Conservation (phyloP, 2,888 invertebrate species). For the Rhamnusium bicolor region DNA sequence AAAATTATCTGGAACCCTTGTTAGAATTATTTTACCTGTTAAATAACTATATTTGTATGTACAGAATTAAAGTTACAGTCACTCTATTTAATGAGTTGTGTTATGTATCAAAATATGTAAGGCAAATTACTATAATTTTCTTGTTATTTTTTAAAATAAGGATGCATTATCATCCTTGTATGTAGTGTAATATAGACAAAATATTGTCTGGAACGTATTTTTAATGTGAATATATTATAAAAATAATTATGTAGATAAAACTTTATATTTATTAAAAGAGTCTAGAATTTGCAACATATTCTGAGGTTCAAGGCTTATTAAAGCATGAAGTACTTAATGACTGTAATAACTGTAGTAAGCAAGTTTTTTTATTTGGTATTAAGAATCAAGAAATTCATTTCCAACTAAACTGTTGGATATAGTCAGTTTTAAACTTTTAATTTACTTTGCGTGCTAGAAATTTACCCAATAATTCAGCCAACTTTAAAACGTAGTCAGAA, state of each 20-base stretch:
- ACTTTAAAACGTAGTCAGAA: not conserved
- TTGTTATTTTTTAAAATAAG: conserved; percentile 39
- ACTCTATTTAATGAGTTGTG: conserved; percentile 45
- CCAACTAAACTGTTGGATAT: not conserved
- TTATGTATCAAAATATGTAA: conserved; percentile 32
- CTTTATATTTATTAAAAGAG: not conserved
- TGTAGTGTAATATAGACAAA: not conserved
- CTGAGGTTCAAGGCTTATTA: conserved; percentile 1
- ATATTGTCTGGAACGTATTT: too few relatives aligned
- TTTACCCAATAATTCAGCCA: not conserved
- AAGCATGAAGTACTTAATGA: not conserved
- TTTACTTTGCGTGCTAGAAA: not conserved
- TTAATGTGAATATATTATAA: not conserved
- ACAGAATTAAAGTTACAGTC: conserved; percentile 42
- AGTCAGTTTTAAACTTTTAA: not conserved
- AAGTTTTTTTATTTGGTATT: not conserved
- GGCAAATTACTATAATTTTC: conserved; percentile 48
- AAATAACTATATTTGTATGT: conserved; percentile 48
- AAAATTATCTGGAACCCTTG: conserved; percentile 34
- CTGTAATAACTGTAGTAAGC: not conserved
- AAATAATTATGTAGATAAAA: not conserved
- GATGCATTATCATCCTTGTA: conserved; percentile 18
- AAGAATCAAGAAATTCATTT: not conserved
- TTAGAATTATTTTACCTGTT: conserved; percentile 33
- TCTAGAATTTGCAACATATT: not conserved